These are phyloP conservation scores for Cepaea nemoralis DNA, from an alignment of 1,140 invertebrate species.

Conservation along the genomic window DNA sequence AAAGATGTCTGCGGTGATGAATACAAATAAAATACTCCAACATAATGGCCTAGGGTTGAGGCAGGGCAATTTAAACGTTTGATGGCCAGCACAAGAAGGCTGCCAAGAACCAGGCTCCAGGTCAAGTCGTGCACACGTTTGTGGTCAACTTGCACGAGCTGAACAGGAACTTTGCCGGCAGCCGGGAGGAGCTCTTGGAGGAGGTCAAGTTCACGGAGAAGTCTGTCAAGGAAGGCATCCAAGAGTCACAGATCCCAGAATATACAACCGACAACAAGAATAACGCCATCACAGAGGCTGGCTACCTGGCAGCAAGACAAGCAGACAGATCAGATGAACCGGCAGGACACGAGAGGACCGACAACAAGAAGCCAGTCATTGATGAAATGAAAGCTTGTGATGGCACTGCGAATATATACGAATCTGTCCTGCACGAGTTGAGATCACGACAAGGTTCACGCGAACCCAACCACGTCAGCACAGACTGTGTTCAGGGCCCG, in stretches of 20 bases:
- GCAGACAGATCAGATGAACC: not conserved
- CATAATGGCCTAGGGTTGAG: not conserved
- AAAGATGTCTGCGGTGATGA: not conserved
- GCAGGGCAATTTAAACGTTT: not conserved
- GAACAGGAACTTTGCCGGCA: slow-evolving; percentile 37
- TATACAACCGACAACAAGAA: not conserved
- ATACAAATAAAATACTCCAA: not conserved
- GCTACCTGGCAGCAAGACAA: not conserved
- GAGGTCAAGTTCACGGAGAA: not conserved
- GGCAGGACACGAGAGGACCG: not conserved
- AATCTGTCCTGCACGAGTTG: slow-evolving; percentile 26
- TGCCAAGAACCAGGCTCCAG: not conserved
- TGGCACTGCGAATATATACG: slow-evolving; percentile 4
- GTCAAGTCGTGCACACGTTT: not conserved
- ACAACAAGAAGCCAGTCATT: slow-evolving; percentile 7
- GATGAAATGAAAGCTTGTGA: not conserved
- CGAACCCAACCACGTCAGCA: not conserved
- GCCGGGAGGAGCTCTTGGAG: slow-evolving; percentile 22
- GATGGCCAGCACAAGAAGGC: not conserved
- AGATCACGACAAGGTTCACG: too few species aligned
- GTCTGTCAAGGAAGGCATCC: not conserved
- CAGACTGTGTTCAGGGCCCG: not conserved
- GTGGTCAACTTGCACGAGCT: slow-evolving; percentile 25
- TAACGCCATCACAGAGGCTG: not conserved
- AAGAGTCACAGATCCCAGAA: not conserved